A percentile compares a stretch with the other conserved stretches of the same genome.
These are phyloP conservation scores for Macrosiphum euphorbiae DNA, from an alignment of 2,888 invertebrate genomes.

Conservation along the genomic window DNA sequence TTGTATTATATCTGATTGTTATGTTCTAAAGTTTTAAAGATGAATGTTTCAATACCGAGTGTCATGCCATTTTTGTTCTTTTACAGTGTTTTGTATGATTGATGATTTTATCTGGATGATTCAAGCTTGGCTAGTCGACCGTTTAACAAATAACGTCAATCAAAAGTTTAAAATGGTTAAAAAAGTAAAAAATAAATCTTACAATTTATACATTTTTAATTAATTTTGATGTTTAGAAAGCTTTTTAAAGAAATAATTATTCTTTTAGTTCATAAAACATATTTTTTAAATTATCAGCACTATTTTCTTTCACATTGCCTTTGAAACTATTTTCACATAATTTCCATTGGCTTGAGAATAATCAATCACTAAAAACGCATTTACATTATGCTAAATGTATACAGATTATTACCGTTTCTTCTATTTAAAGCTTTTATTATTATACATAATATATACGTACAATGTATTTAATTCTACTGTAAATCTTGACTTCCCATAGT, in stretches of 20 bases:
- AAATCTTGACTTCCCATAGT: background rate
- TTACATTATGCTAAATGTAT: background rate
- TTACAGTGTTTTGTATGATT: background rate
- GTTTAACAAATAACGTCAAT: slow-evolving; percentile 12
- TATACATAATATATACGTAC: background rate
- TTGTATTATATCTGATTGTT: background rate
- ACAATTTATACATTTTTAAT: background rate
- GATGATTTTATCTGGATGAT: background rate
- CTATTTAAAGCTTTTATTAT: background rate
- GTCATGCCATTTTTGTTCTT: background rate
- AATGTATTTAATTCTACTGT: background rate
- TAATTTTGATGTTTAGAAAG: background rate
- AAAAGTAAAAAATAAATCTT: background rate
- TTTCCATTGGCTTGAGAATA: background rate
- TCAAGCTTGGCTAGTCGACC: background rate
- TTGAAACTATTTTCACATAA: background rate
- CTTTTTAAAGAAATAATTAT: slow-evolving; percentile 2
- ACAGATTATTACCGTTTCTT: background rate
- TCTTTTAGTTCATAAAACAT: background rate
- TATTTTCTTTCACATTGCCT: background rate
- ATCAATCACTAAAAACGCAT: background rate
- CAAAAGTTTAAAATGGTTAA: background rate
- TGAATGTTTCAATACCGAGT: background rate
- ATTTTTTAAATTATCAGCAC: background rate
- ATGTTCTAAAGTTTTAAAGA: background rate